These are phyloP conservation scores for Crypturellus undulatus DNA, from an alignment of 2,113 vertebrate species.

Conservation along the genomic window DNA sequence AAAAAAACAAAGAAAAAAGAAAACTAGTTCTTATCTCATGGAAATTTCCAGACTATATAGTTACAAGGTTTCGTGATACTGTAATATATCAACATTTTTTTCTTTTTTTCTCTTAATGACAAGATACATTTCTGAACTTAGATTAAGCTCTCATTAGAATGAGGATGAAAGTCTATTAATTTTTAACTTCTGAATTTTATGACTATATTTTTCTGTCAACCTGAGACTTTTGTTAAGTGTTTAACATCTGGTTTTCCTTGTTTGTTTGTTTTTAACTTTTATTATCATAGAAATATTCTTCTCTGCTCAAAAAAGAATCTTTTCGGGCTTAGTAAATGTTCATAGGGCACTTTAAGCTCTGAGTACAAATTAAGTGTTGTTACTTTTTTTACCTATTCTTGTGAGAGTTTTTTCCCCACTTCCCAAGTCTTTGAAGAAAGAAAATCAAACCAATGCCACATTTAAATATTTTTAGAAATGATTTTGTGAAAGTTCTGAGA, in stretches of 20 bases:
- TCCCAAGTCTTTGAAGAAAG: not conserved
- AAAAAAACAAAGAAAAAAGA: not conserved
- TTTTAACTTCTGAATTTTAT: not conserved
- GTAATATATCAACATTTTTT: not conserved
- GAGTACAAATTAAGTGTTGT: not conserved
- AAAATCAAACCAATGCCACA: not conserved
- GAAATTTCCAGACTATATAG: not conserved
- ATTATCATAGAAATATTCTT: not conserved
- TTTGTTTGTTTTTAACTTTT: not conserved
- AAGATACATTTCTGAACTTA: not conserved
- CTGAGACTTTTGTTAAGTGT: not conserved
- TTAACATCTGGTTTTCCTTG: not conserved
- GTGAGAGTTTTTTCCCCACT: not conserved
- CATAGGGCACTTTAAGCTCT: not conserved
- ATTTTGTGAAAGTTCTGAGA: not conserved
- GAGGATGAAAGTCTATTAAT: not conserved
- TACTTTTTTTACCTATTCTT: not conserved
- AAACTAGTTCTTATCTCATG: accelerated
- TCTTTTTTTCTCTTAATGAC: not conserved
- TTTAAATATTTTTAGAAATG: not conserved
- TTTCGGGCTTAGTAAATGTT: not conserved
- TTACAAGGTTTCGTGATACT: not conserved
- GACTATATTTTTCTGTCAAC: not conserved
- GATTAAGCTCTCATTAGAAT: not conserved
- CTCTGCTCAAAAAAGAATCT: not conserved